Base-by-base conservation (phyloP, 2,888 invertebrate species). In the Schizotus pectinicornis region DNA sequence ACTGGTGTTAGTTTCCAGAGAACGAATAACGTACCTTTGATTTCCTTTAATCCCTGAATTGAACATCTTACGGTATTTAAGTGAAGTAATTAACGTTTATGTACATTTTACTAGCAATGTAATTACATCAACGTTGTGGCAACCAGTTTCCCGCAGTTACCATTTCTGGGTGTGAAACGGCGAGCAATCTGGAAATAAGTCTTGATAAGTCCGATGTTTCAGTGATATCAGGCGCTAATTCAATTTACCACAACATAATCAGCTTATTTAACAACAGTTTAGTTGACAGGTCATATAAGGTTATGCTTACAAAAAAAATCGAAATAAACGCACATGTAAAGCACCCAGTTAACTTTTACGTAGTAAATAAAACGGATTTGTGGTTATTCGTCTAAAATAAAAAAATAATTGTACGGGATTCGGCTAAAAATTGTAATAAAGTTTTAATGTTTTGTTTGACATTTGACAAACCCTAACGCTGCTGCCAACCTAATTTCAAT, bases 261-360 rank as follows among this genome's bases (percentile, higher is more conserved):
- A 69, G 53, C 66, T 68, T 66, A 67, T 61, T 63, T 61, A 72
- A 67, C 65, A 69, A 67, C 66, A 67, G 69, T 71, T 74, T 64
- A 67, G 65, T 70, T 75, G 74, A 74, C 74, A 75, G 77, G 73
- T 76, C 76, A 74, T 74, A 70, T 74, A 74, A 76, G 76, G 76
- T 76, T 77, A 77, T 73, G 73, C 66, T 43, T 37, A 36, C 39
- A 57, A 55, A 55, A 55, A n/a, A 52, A 36, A 35, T 22, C 38
- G 33, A 46, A 48, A 39, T 56, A 56, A 51, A 56, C 46, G 46
- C 70, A 69, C 59, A 55, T 59, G 67, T 59, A 62, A 60, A 53
- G 49, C 56, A 61, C 58, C 46, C 36, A 48, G 39, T 54, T 42
- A 47, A 55, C 48, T 30, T 33, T 12, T 47, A 22, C 30, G 39